These are phyloP conservation scores for Cottus gobio DNA, from an alignment of 2,113 vertebrate species.

Conservation along the genomic window DNA sequence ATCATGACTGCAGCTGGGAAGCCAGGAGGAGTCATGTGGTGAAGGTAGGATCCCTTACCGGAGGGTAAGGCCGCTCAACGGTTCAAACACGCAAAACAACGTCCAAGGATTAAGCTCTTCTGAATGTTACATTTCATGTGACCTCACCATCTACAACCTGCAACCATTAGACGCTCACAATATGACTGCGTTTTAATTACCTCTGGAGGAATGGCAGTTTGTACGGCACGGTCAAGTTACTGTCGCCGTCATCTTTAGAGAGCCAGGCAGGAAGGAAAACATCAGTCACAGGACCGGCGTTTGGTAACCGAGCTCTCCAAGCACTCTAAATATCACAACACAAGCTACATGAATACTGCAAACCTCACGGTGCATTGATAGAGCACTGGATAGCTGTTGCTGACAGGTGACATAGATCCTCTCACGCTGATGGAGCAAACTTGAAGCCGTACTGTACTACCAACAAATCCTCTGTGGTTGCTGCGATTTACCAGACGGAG, in stretches of 20 bases:
- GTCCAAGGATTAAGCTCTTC: background rate
- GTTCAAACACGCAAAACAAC: background rate
- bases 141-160: background rate
- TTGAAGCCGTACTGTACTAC: background rate
- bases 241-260: constrained; percentile 16
- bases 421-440: constrained; percentile 26
- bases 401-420: constrained; percentile 28
- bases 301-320: constrained; percentile 32
- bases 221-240: constrained; percentile 26
- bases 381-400: constrained; percentile 24
- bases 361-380: constrained; percentile 27
- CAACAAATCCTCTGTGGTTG: background rate
- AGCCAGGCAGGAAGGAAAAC: constrained; percentile 23
- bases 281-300: constrained; percentile 18
- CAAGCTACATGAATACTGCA: constrained; percentile 37
- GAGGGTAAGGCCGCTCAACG: background rate
- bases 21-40: background rate
- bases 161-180: background rate
- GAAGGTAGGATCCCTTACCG: background rate
- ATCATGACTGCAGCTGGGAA: background rate
- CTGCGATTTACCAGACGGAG: constrained; percentile 48
- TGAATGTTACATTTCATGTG: background rate
- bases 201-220: constrained; percentile 4
- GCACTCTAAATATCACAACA: constrained; percentile 53
- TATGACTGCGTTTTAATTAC: constrained; percentile 1